Evolutionary conservation across 2,113 vertebrate genomes (phyloP), one percentile per base, ranked within the genome.

Genomic region (Balaenoptera acutorostrata): DNA sequence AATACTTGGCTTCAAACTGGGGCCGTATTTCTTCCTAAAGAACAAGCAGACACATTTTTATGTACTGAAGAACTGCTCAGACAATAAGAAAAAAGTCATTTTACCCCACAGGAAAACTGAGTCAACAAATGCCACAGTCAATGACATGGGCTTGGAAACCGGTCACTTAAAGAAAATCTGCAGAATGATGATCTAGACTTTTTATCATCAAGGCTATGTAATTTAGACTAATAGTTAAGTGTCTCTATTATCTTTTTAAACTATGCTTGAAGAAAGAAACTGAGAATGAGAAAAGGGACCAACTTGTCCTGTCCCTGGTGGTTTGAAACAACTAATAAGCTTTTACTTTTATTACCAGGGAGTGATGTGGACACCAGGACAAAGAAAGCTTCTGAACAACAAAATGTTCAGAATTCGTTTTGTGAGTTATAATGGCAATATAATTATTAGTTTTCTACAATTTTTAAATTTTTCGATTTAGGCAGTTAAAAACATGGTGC

Each of bases 1-100:
- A 99, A 98, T 99, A 99, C 98, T 99, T 99, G 96, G 99, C 99
- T 99, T 99, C 99, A 98, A 99, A 99, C 98, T 99, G 99, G 0
- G 99, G 99, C 11, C 99, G 99, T 88, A 99, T 99, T 99, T 99
- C 99, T 97, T 99, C 99, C 99, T 99, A 96, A 95, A 97, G 90
- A 97, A 98, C 12, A 98, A 95, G 97, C 8, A 98, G 94, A 98
- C 23, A 98, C 57, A 91, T 6, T 68, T 96, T 97, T 44, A 97
- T 14, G 52, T 33, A 29, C 0, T 93, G 57, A 93, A 93, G 20
- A 98, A 39, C 15, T 66, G 68, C 36, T 13, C 49, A 36, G 13
- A 86, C 59, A 46, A 21, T 92, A 63, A 87, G 15, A 21, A n/a
- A 80, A 86, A 97, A 88, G 72, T 61, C 41, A 88, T 75, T 83